A percentile compares a stretch with the other conserved stretches of the same genome.
Evolutionary conservation across 2,113 vertebrate genomes (phyloP).

Genomic region (Micronycteris hirsuta): DNA sequence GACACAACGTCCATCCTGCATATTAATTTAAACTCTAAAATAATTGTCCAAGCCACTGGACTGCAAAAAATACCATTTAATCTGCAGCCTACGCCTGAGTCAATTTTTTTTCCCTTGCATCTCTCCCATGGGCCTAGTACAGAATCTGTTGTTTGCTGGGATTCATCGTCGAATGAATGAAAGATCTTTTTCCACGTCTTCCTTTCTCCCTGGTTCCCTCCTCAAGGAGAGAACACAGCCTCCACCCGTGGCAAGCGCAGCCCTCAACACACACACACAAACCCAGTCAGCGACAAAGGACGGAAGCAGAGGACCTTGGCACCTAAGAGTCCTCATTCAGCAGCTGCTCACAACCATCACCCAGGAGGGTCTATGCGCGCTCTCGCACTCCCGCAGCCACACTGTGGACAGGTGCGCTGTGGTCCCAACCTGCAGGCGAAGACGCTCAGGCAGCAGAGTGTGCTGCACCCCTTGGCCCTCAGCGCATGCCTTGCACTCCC

Average conservation of each 20-base stretch:
- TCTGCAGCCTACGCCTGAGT: neutral
- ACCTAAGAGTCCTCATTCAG: neutral
- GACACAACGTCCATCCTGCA: neutral
- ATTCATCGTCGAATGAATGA: neutral
- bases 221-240: neutral
- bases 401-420: fast-evolving
- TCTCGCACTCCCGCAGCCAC: neutral
- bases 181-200: neutral
- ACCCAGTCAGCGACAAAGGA: neutral
- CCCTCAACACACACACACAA: no score
- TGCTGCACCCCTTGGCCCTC: fast-evolving
- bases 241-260: neutral
- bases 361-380: neutral
- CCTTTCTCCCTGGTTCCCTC: neutral
- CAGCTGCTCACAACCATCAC: neutral
- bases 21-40: neutral
- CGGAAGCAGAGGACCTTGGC: neutral
- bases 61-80: neutral
- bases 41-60: neutral
- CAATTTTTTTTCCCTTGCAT: neutral
- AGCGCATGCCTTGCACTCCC: neutral
- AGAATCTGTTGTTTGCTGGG: neutral
- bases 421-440: neutral
- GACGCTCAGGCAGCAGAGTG: neutral
- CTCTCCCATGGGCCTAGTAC: neutral